These are phyloP conservation scores for Nesometra sesokonis DNA, from an alignment of 35 echinoderm and acorn worm species.

Conservation along the genomic window DNA sequence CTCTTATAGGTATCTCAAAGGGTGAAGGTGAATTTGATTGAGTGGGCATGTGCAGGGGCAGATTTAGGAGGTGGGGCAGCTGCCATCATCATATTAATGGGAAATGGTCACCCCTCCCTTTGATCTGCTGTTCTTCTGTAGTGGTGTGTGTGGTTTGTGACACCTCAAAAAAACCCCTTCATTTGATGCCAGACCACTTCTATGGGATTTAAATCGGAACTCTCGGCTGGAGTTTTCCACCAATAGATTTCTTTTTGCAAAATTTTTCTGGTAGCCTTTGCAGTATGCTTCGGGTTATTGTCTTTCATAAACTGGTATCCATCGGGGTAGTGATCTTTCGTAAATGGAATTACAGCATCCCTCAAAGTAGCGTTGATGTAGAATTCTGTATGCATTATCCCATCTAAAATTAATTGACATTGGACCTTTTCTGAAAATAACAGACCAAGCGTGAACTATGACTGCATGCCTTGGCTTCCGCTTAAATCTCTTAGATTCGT, in stretches of 20 bases:
- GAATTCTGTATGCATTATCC: conserved; percentile 29
- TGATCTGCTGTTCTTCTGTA: neutral
- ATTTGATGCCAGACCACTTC: neutral
- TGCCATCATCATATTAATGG: no score
- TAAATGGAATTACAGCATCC: conserved; percentile 26
- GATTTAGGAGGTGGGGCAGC: no score
- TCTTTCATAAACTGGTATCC: conserved; percentile 31
- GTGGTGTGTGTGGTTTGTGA: neutral
- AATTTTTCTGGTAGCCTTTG: neutral
- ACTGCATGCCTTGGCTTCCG: neutral
- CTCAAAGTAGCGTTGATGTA: conserved; percentile 3
- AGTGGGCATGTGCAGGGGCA: no score
- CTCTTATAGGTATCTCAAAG: no score
- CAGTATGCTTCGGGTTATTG: conserved; percentile 24
- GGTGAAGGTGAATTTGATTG: no score
- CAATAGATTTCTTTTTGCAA: neutral
- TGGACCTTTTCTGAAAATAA: conserved; percentile 11
- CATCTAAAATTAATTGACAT: conserved; percentile 30
- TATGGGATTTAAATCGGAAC: neutral
- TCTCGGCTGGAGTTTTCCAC: neutral
- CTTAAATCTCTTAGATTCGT: neutral
- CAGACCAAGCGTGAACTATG: conserved; percentile 38
- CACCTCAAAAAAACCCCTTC: neutral
- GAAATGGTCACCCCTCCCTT: no score
- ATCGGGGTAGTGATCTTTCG: conserved; percentile 5